Conservation (phyloP, 2,888 invertebrate species). For the Rhagophthalmus giganteus region DNA sequence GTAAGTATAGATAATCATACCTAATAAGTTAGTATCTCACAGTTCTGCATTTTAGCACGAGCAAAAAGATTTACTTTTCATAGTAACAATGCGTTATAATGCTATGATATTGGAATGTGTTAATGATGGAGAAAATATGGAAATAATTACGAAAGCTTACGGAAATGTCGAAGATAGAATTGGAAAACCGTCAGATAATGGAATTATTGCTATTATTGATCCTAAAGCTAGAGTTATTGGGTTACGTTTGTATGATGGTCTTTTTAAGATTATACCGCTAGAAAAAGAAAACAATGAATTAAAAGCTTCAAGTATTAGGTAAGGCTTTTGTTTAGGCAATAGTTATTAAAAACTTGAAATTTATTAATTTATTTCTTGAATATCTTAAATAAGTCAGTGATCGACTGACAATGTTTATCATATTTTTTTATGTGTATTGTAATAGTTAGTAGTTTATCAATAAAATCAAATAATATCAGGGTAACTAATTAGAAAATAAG, state of each 20-base stretch:
- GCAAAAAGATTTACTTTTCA: constrained; percentile 88
- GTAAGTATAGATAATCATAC: constrained; percentile 57
- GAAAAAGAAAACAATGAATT: constrained; percentile 92
- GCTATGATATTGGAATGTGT: constrained; percentile 95
- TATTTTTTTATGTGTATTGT: too few species aligned
- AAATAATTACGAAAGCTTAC: constrained; percentile 93
- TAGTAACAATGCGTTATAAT: constrained; percentile 92
- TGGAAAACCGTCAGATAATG: constrained; percentile 93
- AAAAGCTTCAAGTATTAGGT: constrained; percentile 84
- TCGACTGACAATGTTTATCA: too few species aligned
- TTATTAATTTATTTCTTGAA: too few species aligned
- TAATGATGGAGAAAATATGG: constrained; percentile 75
- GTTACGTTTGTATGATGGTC: constrained; percentile 91
- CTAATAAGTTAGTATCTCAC: not conserved
- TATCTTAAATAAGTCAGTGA: too few species aligned
- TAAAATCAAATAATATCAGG: too few species aligned
- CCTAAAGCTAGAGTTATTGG: constrained; percentile 95
- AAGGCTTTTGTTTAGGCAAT: too few species aligned
- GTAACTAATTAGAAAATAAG: too few species aligned
- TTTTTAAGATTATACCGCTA: constrained; percentile 95
- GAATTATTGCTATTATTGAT: constrained; percentile 94
- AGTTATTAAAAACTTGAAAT: too few species aligned
- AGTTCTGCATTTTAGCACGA: constrained; percentile 67
- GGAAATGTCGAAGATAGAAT: constrained; percentile 95
- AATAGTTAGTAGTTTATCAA: too few species aligned